Percentiles rank a stretch among this genome's conserved stretches.
phyloP scores from a whole-genome alignment of 2,888 invertebrate species.

The Phalera bucephala region DNA sequence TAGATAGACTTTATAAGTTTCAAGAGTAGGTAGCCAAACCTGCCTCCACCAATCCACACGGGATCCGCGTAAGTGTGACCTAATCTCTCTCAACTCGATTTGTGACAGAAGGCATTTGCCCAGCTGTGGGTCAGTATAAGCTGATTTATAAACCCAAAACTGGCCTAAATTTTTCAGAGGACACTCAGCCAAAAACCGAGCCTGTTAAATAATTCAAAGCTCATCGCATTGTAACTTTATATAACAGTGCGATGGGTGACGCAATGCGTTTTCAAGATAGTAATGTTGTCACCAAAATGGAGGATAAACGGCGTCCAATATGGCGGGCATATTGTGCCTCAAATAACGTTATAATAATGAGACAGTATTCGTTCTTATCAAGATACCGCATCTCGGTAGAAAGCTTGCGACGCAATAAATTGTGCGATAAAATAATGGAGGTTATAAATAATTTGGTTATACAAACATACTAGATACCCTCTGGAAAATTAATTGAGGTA shows the following conservation, averaged over 20 bases:
- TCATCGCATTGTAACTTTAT: slow-evolving; percentile 43
- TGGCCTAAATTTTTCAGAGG: too few species aligned
- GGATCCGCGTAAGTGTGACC: too few species aligned
- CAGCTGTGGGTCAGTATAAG: too few species aligned
- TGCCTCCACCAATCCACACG: too few species aligned
- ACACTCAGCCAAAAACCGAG: neutral
- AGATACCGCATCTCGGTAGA: neutral
- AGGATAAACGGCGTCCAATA: slow-evolving; percentile 23
- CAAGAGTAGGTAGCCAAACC: too few species aligned
- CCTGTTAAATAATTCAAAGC: slow-evolving; percentile 38
- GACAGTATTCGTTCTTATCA: slow-evolving; percentile 7
- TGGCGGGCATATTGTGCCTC: slow-evolving; percentile 9
- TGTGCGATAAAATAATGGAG: neutral
- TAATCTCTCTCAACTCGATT: too few species aligned
- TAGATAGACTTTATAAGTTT: too few species aligned
- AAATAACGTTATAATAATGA: slow-evolving; percentile 5
- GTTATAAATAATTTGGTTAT: neutral
- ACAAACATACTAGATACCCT: neutral
- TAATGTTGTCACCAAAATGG: slow-evolving; percentile 38
- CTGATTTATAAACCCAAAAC: too few species aligned
- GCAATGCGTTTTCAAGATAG: slow-evolving; percentile 45
- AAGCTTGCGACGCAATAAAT: neutral
- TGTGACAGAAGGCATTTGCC: too few species aligned
- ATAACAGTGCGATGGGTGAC: too few species aligned
- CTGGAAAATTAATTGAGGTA: neutral